Evolutionary conservation across 1,140 invertebrate species (phyloP), one percentile per base, ranked within the genome.

Genomic region (Danaus plexippus): DNA sequence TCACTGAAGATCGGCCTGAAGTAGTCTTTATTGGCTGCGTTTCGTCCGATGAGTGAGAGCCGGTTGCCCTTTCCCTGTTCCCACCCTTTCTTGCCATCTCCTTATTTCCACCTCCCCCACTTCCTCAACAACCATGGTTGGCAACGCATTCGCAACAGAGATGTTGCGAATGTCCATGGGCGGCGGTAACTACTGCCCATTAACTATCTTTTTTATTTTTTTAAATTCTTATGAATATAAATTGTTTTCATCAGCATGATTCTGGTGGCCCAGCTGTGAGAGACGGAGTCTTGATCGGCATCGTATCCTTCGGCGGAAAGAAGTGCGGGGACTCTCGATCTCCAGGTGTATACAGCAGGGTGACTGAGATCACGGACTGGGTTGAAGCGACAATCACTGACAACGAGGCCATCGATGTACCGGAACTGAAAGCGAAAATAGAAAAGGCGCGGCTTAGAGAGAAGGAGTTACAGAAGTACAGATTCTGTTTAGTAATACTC

Each of bases 271-370:
- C 82, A 58, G 82, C 82, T 5, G 77, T 85, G 0, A 56, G 76
- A 12, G 77, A 85, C 18, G 79, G 80, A 0, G 76, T 85, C 0
- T 63, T 85, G 0, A 47, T 83, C 1, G 82, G 82, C 4, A 71
- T 84, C 0, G 82, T 85, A 0, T 85, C 82, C 0, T 85, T 84
- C 48, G 82, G 82, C 1, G 82, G 82, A n/a, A 82, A 80, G 54
- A 69, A 80, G 47, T 85, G 82, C 12, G 82, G 82, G 0, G 82
- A 83, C 61, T 77, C 82, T 0, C 64, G 65, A 8, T 82, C 77
- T 1, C 82, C 82, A 0, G 82, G 82, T 0, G 82, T 85, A 4
- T 85, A 85, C 69, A 75, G 71, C 48, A 59, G 79, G 1, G 79
- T 81, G 0, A 73, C 77, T 0, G 71, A 81, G 50, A 58, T 85